Base-by-base conservation (phyloP, 2,113 vertebrate genomes). In the Labeo catla region DNA sequence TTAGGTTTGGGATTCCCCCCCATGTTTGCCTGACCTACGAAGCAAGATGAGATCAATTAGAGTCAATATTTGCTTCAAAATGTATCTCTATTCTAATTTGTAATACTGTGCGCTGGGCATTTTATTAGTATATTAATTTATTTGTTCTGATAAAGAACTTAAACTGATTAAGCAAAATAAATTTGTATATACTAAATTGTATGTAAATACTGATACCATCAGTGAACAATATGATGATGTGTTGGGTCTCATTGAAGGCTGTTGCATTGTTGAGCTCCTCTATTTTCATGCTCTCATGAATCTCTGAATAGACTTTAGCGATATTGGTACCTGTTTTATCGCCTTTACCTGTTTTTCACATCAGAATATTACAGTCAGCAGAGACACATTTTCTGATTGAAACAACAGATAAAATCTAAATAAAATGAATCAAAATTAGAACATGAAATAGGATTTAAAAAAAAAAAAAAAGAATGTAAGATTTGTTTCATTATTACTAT, bases 161-260 rank as follows among this genome's bases (percentile, higher is more conserved):
- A 28, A 59, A 59, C 54, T 57, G 16, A 57, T 19, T 19, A 57
- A 57, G 7, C 2, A 59, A 59, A 21, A 57, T 19, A 54, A 54
- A 1, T 57, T 57, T 16, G 52, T 47, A 7, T 47, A 6, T 9
- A 9, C 6, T 47, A 8, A 8, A 47, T 59, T 59, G 52, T 13
- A 59, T 15, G 21, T 19, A 70, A 50, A 36, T 50, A 80, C 52
- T 45, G 34, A 36, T 94, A 95, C 95, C 95, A 34, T 96, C 95
- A 65, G 94, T 94, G 82, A 96, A 95, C 84, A 95, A 0, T 23
- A 96, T 92, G 47, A 96, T 0, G 63, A 91, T 91, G 1, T 96
- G 94, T 4, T 84, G 91, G 61, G 91, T 92, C 8, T 93, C 84
- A 23, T 83, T 59, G 84, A 95, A 96, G 0, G 0, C 0, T 0